Conservation (phyloP, 2,888 invertebrate genomes). For the Saturnia pavonia region DNA sequence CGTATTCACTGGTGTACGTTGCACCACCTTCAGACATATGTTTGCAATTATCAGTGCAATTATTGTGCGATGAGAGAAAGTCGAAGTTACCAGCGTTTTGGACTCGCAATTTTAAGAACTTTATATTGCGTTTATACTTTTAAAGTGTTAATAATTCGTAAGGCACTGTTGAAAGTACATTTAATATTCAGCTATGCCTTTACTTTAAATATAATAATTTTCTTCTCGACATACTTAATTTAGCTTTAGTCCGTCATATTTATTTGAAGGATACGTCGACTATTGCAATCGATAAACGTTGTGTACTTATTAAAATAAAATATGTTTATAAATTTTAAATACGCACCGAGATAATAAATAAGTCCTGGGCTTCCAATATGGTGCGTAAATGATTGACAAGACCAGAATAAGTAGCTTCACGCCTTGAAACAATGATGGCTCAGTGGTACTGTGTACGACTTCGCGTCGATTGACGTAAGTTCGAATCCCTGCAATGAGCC, state of each 20-base stretch:
- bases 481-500: too few relatives aligned
- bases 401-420: conserved; percentile 49
- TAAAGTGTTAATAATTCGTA: neutral
- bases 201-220: neutral
- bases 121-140: neutral
- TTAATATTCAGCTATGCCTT: too few relatives aligned
- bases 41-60: conserved; percentile 43
- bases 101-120: neutral
- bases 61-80: conserved; percentile 32
- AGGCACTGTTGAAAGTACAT: neutral
- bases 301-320: conserved; percentile 7
- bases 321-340: conserved; percentile 33
- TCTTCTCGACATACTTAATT: neutral
- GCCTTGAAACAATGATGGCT: too few relatives aligned
- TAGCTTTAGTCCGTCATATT: too few relatives aligned
- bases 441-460: too few relatives aligned
- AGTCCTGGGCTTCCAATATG: conserved; percentile 43
- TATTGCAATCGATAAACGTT: conserved; percentile 1
- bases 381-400: conserved; percentile 51
- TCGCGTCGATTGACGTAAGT: too few relatives aligned
- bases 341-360: conserved; percentile 44
- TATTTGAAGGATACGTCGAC: neutral
- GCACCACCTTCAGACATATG: conserved; percentile 30
- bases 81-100: neutral
- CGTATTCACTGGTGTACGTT: conserved; percentile 38